Conservation (phyloP, 2,113 vertebrate genomes). For the Gadus chalcogrammus region DNA sequence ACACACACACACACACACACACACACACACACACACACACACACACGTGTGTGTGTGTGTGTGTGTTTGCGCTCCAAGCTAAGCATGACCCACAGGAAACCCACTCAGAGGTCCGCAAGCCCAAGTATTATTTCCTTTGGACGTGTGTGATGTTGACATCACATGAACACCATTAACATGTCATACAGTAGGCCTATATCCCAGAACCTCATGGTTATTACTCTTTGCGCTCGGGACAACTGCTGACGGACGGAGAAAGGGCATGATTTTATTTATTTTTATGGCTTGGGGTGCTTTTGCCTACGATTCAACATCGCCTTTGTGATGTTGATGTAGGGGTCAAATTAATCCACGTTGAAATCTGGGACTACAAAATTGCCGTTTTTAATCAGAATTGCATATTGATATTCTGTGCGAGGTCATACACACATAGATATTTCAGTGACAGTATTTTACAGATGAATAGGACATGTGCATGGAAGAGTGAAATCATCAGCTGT, state of each 20-base stretch:
- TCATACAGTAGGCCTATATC: neutral
- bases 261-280: too few relatives aligned
- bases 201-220: neutral
- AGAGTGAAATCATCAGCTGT: slow-evolving; percentile 22
- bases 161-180: slow-evolving; percentile 13
- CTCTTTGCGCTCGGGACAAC: too few relatives aligned
- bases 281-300: too few relatives aligned
- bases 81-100: neutral
- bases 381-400: slow-evolving; percentile 47
- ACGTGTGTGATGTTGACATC: neutral
- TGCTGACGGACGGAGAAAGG: too few relatives aligned
- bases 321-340: neutral
- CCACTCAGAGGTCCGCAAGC: neutral
- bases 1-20: neutral
- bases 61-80: neutral
- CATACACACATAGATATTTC: neutral
- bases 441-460: slow-evolving; percentile 31
- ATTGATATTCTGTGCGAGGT: slow-evolving; percentile 12
- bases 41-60: too few relatives aligned
- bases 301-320: too few relatives aligned
- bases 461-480: slow-evolving; percentile 16
- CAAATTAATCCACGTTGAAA: slow-evolving; percentile 21
- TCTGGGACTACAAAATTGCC: slow-evolving; percentile 39
- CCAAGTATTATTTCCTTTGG: slow-evolving; percentile 1
- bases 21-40: slow-evolving; percentile 9